phyloP scores from a whole-genome alignment of 2,888 invertebrate genomes.

The Dynastes tityus region DNA sequence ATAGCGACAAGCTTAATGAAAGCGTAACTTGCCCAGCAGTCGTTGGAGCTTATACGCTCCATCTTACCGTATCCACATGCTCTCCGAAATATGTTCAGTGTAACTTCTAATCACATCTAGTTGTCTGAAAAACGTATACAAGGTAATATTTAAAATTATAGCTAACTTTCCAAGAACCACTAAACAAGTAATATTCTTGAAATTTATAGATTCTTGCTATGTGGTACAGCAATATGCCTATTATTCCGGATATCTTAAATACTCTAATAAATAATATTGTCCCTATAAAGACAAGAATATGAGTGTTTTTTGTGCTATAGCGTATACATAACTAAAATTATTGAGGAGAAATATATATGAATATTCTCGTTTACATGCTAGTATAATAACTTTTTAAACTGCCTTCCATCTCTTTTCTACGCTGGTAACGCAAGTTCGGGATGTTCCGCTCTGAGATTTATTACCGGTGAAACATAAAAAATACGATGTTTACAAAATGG shows the following conservation, averaged over 20 bases:
- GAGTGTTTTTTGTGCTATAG: constrained; percentile 27
- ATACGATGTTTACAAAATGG: constrained; percentile 51
- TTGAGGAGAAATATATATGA: constrained; percentile 34
- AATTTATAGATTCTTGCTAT: constrained; percentile 22
- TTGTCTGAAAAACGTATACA: too few species aligned
- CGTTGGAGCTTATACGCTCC: too few species aligned
- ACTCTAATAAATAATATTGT: constrained; percentile 34
- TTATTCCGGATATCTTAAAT: constrained; percentile 24
- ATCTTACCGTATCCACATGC: too few species aligned
- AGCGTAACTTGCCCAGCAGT: too few species aligned
- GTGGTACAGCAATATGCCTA: constrained; percentile 14
- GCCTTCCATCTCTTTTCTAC: constrained; percentile 28
- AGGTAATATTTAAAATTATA: neutral
- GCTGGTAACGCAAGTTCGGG: constrained; percentile 24
- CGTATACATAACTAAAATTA: constrained; percentile 27
- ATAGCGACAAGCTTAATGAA: too few species aligned
- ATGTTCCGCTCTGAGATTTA: constrained; percentile 47
- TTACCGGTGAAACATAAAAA: constrained; percentile 50
- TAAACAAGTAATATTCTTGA: constrained; percentile 22
- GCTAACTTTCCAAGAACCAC: constrained; percentile 14
- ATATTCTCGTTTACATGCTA: constrained; percentile 37
- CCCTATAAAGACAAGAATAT: constrained; percentile 30
- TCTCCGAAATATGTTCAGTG: neutral
- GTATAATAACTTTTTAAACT: constrained; percentile 43
- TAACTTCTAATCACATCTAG: too few species aligned